Evolutionary conservation across 2,113 vertebrate species (phyloP), one percentile per base, ranked within the genome.

Genomic region (Acinonyx jubatus): DNA sequence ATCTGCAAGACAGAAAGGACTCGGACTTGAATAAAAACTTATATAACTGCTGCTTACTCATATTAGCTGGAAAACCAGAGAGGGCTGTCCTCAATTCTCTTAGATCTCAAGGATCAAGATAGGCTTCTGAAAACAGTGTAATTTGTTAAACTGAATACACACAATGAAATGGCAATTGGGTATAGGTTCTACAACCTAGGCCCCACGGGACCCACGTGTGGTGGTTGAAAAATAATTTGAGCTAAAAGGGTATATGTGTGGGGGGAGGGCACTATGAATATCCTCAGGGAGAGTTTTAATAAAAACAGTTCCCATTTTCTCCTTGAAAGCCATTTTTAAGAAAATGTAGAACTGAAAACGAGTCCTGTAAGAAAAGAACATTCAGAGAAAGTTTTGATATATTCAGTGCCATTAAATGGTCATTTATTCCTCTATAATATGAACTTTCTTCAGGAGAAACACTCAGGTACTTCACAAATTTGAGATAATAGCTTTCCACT

Each of bases 341-440:
- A 36, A 85, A 89, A 86, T 96, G 13, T 27, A 94, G 55, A 96
- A 45, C 15, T 81, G 7, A 88, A 96, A 96, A 91, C 0, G 1
- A 78, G 79, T 61, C 61, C 65, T 95, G 8, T 85, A 74, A 94
- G 74, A 76, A 93, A 97, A 94, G 66, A 79, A 7, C 41, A 78
- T 92, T 84, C 80, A 57, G 68, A 23, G 38, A 66, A 74, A 85
- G 65, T 84, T 97, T 61, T 73, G 80, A 88, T 66, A 52, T 50
- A 81, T 48, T 89, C 48, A 71, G 6, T 38, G 23, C 13, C 79
- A 93, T 95, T 92, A 91, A 92, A 66, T 69, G 65, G 66, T 91
- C 83, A 57, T 84, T 97, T 97, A 66, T 96, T 90, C 50, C 76
- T 86, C 45, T 4, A 83, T 66, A 78, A 89, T 63, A 73, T 84